Conservation (phyloP, 2,113 vertebrate species). For the Speoplatyrhinus poulsoni region DNA sequence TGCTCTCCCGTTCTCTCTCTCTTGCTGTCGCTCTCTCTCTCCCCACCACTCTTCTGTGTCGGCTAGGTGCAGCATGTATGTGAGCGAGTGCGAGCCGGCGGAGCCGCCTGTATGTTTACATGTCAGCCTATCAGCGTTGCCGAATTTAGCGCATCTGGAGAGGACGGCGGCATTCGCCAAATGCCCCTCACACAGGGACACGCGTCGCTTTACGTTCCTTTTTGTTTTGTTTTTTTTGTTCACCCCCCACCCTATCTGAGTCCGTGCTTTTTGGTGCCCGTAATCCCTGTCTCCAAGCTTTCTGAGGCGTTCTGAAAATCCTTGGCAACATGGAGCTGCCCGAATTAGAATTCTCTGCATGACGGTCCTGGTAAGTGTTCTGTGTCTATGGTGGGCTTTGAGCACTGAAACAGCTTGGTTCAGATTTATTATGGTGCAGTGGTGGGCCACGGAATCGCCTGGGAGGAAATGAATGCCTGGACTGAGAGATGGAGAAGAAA, state of each 20-base stretch:
- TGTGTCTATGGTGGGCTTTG: conserved; percentile 67
- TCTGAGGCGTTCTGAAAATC: conserved; percentile 76
- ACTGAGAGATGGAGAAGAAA: conserved; percentile 46
- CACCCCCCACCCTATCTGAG: conserved; percentile 30
- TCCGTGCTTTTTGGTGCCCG: conserved; percentile 51
- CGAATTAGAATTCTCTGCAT: conserved; percentile 81
- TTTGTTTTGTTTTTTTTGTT: conserved; percentile 8
- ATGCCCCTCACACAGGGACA: conserved; percentile 62
- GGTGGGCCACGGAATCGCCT: conserved; percentile 56
- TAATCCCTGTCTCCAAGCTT: conserved; percentile 67
- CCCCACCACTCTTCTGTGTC: conserved; percentile 53
- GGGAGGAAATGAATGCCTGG: conserved; percentile 57
- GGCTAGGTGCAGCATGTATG: conserved; percentile 79
- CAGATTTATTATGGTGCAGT: conserved; percentile 73
- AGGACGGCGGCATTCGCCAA: conserved; percentile 62
- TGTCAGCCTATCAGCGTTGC: conserved; percentile 72
- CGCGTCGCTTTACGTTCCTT: conserved; percentile 38
- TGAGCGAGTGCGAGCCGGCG: conserved; percentile 69
- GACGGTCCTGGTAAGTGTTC: conserved; percentile 81
- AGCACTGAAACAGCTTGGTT: conserved; percentile 58
- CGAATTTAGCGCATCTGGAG: conserved; percentile 71
- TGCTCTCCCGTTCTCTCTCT: conserved; percentile 16
- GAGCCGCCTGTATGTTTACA: conserved; percentile 76
- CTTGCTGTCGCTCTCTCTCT: background rate
- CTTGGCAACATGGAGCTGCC: conserved; percentile 79